phyloP scores from a whole-genome alignment of 1,140 invertebrate species.

The Heterodera schachtii region DNA sequence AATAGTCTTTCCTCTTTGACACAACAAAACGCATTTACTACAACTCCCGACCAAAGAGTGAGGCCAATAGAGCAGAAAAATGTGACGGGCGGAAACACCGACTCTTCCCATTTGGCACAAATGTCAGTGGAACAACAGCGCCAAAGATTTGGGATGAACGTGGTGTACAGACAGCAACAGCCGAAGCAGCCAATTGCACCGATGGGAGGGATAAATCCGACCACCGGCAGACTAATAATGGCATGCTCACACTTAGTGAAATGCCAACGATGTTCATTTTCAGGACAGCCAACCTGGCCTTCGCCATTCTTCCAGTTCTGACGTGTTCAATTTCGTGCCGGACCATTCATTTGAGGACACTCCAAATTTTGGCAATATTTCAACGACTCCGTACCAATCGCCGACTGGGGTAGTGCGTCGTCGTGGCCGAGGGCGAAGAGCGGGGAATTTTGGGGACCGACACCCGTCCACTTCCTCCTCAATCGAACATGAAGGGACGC shows the following conservation, averaged over 20 bases:
- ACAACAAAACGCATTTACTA: constrained; percentile 18
- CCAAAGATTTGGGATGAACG: constrained; percentile 14
- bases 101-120: constrained; percentile 16
- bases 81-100: constrained; percentile 9
- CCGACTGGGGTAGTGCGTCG: constrained; percentile 20
- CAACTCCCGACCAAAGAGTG: constrained; percentile 8
- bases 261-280: not conserved
- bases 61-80: constrained; percentile 10
- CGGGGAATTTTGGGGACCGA: constrained; percentile 28
- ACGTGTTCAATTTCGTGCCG: constrained; percentile 11
- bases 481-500: constrained; percentile 21
- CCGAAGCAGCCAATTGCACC: constrained; percentile 6
- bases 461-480: constrained; percentile 28
- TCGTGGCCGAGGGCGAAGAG: constrained; percentile 28
- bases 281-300: not conserved
- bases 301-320: not conserved
- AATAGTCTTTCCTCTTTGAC: not conserved
- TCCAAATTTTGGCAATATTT: constrained; percentile 13
- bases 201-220: not conserved
- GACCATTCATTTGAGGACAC: constrained; percentile 16
- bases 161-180: constrained; percentile 23
- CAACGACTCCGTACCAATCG: constrained; percentile 17
- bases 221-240: constrained; percentile 5
- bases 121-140: constrained; percentile 18
- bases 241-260: not conserved